Evolutionary conservation across 2,888 invertebrate species (phyloP), one percentile per base, ranked within the genome.

Genomic region (Prosopocoilus inquinatus): DNA sequence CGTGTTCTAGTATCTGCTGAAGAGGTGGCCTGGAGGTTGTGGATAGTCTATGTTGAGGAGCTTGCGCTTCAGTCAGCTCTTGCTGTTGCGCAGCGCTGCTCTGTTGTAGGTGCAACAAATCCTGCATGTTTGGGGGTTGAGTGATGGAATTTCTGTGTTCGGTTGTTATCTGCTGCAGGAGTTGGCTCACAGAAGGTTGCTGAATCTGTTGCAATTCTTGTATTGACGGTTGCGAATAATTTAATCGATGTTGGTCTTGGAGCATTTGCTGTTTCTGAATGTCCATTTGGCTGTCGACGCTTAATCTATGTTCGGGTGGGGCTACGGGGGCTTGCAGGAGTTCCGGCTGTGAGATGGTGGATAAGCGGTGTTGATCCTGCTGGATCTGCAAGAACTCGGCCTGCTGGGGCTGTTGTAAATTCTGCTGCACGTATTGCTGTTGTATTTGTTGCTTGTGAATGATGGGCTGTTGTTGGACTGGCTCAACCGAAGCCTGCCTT

Each of bases 331-430:
- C 59, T 35, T 60, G 73, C 36, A 73, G 57, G 48, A 75, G 46
- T 47, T 76, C 76, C 0, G 76, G 75, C 58, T 76, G 76, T 0
- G 76, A 74, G 13, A 75, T 72, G 34, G 73, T 75, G 2, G 74
- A 73, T 12, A 75, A 57, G 41, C 75, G 67, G 49, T 75, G 74
- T 53, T 70, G 70, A 16, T 71, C 70, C 48, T 69, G 69, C 47
- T 68, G 64, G n/a, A 69, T 62, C 54, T 71, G 70, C 57, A 63
- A 33, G 45, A 62, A 55, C 34, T 63, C 62, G 1, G 60, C 60
- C 39, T 79, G 79, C 44, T 76, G 74, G 2, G 76, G 75, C 43
- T 61, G 63, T 35, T 74, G 73, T 1, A 64, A 71, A 60, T 69
- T 71, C 54, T 72, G 73, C 53, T 75, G 73, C 1, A 72, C 65